These are phyloP conservation scores for Piprites chloris DNA, from an alignment of 2,113 vertebrate genomes.

Conservation along the genomic window DNA sequence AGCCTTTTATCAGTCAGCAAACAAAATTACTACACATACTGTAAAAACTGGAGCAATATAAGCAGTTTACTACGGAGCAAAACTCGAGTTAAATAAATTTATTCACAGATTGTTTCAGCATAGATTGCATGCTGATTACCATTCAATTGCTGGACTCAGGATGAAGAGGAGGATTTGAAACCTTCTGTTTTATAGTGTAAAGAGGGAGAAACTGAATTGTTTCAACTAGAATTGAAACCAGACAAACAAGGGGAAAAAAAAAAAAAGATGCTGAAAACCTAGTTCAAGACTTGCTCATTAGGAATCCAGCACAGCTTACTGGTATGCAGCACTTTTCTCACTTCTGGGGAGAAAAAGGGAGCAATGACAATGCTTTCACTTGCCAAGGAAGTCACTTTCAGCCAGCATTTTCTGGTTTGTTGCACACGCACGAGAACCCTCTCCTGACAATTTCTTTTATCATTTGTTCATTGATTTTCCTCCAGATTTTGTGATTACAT, in stretches of 20 bases:
- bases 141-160: background rate
- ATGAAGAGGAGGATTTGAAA: background rate
- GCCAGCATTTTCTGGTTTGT: background rate
- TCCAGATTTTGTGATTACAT: background rate
- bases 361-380: background rate
- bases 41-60: background rate
- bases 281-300: background rate
- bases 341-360: background rate
- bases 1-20: background rate
- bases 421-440: background rate
- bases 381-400: background rate
- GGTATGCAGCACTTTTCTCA: background rate
- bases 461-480: conserved; percentile 11
- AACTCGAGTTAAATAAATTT: background rate
- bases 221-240: background rate
- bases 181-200: background rate
- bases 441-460: background rate
- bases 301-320: background rate
- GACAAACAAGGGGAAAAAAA: background rate
- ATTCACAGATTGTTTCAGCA: background rate
- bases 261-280: background rate
- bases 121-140: background rate
- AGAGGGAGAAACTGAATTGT: background rate
- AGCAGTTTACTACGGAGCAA: background rate
- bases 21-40: background rate